Evolutionary conservation across 2,888 invertebrate species (phyloP), one percentile per base, ranked within the genome.

Genomic region (Lithophane socia): DNA sequence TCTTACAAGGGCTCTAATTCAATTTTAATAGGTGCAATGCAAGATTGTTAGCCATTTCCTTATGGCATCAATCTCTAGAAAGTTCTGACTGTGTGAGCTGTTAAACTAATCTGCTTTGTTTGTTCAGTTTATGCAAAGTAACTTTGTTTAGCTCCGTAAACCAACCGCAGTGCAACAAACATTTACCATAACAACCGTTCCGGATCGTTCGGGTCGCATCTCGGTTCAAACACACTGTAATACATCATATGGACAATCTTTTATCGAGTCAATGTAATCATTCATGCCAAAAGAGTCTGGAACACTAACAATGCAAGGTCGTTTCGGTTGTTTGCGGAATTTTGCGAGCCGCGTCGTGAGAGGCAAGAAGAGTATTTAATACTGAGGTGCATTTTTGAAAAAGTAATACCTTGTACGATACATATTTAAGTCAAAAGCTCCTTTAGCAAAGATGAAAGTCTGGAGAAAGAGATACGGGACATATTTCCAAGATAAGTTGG

Each of bases 251-350:
- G 83, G 85, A 76, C 75, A 78, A 88, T 90, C 79, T 87, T 86
- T 88, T 89, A 89, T 87, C 77, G 71, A 86, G 74, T 84, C 82
- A 86, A 82, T 86, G 86, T 88, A 88, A 86, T 90, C 89, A 90
- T 89, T 91, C 87, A 91, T 87, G 84, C 84, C 86, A 81, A 89
- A 88, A 87, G 86, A 87, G 88, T 84, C 86, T 87, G 90, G 86
- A 86, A 82, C 86, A 86, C 85, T 81, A 92, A 94, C 93, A 94
- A 94, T 92, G 94, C 93, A 94, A 94, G 94, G 94, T 92, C 93
- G 91, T 89, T 89, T 88, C 89, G 90, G 86, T 90, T 89, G 89
- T 88, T 89, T 88, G 89, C 83, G 82, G 87, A 91, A 90, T 92
- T 91, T 88, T 84, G 89, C 86, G 88, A 89, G 83, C 77, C 79